These are phyloP conservation scores for Glossosoma conforme DNA, from an alignment of 1,140 invertebrate species.

Conservation along the genomic window DNA sequence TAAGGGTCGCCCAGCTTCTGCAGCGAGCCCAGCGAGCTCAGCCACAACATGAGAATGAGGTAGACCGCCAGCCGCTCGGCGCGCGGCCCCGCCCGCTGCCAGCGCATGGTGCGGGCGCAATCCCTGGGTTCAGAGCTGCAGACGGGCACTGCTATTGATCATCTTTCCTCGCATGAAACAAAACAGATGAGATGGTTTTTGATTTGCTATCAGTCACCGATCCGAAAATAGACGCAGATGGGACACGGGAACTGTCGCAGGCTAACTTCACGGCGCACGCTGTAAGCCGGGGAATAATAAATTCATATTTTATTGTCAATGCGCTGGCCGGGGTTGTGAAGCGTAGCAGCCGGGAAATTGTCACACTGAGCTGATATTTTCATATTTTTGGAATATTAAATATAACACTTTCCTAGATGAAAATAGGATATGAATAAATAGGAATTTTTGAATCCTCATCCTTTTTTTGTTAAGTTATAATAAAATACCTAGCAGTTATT, in stretches of 20 bases:
- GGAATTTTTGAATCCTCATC: too few relatives aligned
- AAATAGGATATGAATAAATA: too few relatives aligned
- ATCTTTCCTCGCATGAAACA: too few relatives aligned
- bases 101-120: conserved; percentile 34
- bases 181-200: conserved; percentile 4
- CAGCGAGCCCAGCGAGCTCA: conserved; percentile 37
- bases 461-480: too few relatives aligned
- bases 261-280: conserved; percentile 4
- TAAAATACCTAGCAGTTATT: too few relatives aligned
- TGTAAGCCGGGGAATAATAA: conserved; percentile 15
- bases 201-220: conserved; percentile 39
- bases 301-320: too few relatives aligned
- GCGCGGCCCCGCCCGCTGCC: conserved; percentile 40
- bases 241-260: conserved; percentile 25
- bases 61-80: conserved; percentile 34
- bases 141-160: conserved; percentile 24
- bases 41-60: conserved; percentile 23
- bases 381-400: too few relatives aligned
- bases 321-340: too few relatives aligned
- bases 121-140: too few relatives aligned
- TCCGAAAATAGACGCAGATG: conserved; percentile 43
- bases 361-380: too few relatives aligned
- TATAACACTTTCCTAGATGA: too few relatives aligned
- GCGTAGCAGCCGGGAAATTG: too few relatives aligned
- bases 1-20: conserved; percentile 74